Percentiles rank a stretch among this genome's conserved stretches.
These are phyloP conservation scores for Cheirogaleus medius DNA, from an alignment of 2,113 vertebrate species.

Conservation along the genomic window DNA sequence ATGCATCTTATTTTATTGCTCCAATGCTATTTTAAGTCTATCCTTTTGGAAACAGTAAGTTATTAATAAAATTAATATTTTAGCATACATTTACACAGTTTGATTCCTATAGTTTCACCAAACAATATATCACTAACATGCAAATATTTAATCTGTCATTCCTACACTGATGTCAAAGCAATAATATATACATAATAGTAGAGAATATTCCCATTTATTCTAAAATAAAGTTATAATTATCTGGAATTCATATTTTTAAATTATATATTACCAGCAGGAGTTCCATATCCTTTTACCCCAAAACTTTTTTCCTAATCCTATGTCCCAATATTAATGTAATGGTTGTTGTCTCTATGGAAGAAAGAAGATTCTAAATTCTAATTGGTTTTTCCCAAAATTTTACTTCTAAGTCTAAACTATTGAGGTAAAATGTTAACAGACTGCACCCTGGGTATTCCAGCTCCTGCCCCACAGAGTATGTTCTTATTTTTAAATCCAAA, in stretches of 20 bases:
- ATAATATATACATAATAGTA: not conserved
- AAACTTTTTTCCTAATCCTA: not conserved
- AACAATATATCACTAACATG: not conserved
- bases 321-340: not conserved
- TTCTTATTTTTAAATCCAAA: conserved; percentile 45
- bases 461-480: not conserved
- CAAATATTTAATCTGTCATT: conserved; percentile 8
- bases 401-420: conserved; percentile 5
- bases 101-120: not conserved
- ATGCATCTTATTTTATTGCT: not conserved
- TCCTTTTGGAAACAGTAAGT: not conserved
- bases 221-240: conserved; percentile 38
- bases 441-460: not conserved
- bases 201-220: not conserved
- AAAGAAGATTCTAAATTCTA: conserved; percentile 38
- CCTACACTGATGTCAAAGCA: not conserved
- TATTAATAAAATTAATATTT: conserved; percentile 15
- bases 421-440: not conserved
- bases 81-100: not conserved
- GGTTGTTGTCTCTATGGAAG: not conserved
- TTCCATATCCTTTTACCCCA: not conserved
- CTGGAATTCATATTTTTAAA: not conserved
- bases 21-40: conserved; percentile 20
- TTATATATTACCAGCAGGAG: not conserved
- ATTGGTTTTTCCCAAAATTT: not conserved